Base-by-base conservation (phyloP, 2,888 invertebrate species). In the Epirrita christyi region DNA sequence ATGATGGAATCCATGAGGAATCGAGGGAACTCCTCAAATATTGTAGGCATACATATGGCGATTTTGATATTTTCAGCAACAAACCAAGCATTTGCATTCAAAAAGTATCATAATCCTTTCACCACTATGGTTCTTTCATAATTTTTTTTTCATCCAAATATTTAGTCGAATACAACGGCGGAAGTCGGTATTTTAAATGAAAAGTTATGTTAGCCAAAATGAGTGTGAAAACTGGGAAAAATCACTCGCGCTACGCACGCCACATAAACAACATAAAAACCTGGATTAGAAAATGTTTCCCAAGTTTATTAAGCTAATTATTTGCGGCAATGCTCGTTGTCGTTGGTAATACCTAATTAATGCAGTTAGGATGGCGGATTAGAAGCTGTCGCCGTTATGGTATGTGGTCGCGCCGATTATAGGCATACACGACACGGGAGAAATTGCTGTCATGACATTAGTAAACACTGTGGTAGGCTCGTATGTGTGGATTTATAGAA, bases 351-450 rank as follows among this genome's bases (percentile, higher is more conserved):
- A 13, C 11, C 11, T 58, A 56, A 56, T 62, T 13, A 57, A 57
- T 51, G 43, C 54, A 46, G 51, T 55, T 42, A 51, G 43, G 21
- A 27, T 42, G 15, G 15, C 47, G 44, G 14, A 53, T 55, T 55
- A 53, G 45, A n/a, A 42, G 32, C 11, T 6, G 51, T 13, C 36
- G 28, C 51, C 38, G 21, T 45, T n/a, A 52, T 32, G 56, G 36
- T 42, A 50, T 50, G 54, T 46, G 15, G 59, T 59, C 46, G 21
- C 7, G 28, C 59, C 59, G 15, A 47, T 27, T 63, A 59, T 21
- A 56, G 54, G 15, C 21, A 55, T 44, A 56, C 43, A 41, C 47
- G 51, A 49, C 55, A 46, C 11, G 43, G 34, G 62, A 59, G 62
- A 63, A 59, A 63, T 63, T 56, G 41, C 13, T 13, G 13, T 13